These are phyloP conservation scores for Drosophila ficusphila DNA, from an alignment of 1,140 invertebrate genomes.

Conservation along the genomic window DNA sequence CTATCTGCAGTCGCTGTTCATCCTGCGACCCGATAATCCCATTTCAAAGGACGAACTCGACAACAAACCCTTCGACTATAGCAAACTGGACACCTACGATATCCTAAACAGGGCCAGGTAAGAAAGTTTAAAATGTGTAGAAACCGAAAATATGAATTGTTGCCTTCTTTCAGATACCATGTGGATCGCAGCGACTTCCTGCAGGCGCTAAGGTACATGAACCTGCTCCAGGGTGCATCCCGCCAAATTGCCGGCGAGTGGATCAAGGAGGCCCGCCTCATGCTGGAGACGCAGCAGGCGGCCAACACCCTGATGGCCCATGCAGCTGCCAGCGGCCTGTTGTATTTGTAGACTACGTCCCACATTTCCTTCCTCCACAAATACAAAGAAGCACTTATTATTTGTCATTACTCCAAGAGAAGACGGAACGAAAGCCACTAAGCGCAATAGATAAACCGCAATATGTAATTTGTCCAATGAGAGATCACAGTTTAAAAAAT, in stretches of 20 bases:
- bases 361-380: slow-evolving; percentile 12
- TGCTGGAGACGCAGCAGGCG: slow-evolving; percentile 96
- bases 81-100: slow-evolving; percentile 92
- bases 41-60: slow-evolving; percentile 89
- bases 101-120: slow-evolving; percentile 94
- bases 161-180: slow-evolving; percentile 88
- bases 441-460: slow-evolving; percentile 22
- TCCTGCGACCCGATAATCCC: slow-evolving; percentile 87
- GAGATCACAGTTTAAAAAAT: slow-evolving; percentile 19
- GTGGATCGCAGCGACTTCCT: slow-evolving; percentile 93
- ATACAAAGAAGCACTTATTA: slow-evolving; percentile 18
- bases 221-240: slow-evolving; percentile 93
- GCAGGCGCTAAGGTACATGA: slow-evolving; percentile 94
- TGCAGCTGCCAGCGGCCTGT: slow-evolving; percentile 89
- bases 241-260: slow-evolving; percentile 92
- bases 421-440: slow-evolving; percentile 12
- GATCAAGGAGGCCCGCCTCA: slow-evolving; percentile 92
- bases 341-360: slow-evolving; percentile 86
- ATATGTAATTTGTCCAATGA: slow-evolving; percentile 42
- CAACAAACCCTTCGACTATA: slow-evolving; percentile 89
- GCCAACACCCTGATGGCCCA: slow-evolving; percentile 94
- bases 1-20: slow-evolving; percentile 91
- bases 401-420: slow-evolving; percentile 55
- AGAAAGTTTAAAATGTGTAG: slow-evolving; percentile 40
- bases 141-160: background rate